Base-by-base conservation (phyloP, 2,797 vertebrate species). In the Dromococcyx pavoninus region DNA sequence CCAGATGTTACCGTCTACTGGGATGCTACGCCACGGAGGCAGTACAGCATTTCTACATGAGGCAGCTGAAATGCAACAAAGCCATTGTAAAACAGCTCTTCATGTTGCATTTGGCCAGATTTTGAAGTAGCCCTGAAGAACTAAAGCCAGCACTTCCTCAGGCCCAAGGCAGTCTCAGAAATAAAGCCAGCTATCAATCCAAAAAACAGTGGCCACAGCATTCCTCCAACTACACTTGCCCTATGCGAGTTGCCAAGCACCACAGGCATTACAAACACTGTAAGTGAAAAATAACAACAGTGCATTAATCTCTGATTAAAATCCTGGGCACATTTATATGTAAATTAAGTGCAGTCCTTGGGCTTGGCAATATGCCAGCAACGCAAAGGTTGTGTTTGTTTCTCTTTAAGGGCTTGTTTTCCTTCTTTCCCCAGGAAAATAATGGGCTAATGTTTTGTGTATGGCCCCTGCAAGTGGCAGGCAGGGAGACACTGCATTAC, bases 241-340 rank as follows among this genome's bases (percentile, higher is more conserved):
- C 72, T 28, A 15, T 2, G 13, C 1, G 9, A 82, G 61, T 28
- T 12, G 4, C 86, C 65, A 88, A 86, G 60, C 13, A 57, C 41
- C 56, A 41, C 1, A 2, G 62, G 75, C 22, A 32, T 21, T 77
- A 44, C 3, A 1, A 89, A 81, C 30, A 25, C 62, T 39, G 1
- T 60, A 85, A 93, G 65, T 81, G 78, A 93, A 94, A 94, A 93
- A 72, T 79, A 93, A 86, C 92, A 95, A 89, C 70, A 56, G 86
- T 53, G 53, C 58, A 50, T 85, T 94, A 88, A 90, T 48, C 85
- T 33, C 82, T 93, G 89, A 93, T 96, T 91, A 91, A 96, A 88
- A 96, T 60, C 75, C 89, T 66, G 35, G 51, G 70, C 86, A 89
- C 82, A 95, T 86, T 93, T 89, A 84, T 44, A 92, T 81, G 91